These are phyloP conservation scores for Mastomys natalensis DNA, from an alignment of 2,113 vertebrate species.

Conservation along the genomic window DNA sequence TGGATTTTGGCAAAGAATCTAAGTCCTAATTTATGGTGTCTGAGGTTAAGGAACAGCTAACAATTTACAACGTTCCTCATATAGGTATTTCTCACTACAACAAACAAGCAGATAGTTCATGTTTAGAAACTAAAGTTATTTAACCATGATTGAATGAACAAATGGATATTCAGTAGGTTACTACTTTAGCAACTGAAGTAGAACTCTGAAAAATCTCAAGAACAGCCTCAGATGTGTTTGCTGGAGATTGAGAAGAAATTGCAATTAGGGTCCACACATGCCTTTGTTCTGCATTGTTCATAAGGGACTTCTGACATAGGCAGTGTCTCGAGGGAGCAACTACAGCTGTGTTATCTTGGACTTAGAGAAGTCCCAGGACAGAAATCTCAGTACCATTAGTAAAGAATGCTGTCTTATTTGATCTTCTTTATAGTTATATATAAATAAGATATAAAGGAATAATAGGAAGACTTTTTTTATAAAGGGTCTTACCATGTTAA, in stretches of 20 bases:
- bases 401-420: background rate
- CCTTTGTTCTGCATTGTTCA: background rate
- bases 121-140: background rate
- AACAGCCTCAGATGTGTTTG: background rate
- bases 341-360: background rate
- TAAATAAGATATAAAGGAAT: background rate
- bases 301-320: background rate
- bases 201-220: background rate
- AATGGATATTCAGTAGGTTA: background rate
- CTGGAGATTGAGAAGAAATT: background rate
- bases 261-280: background rate
- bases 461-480: background rate
- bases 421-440: background rate
- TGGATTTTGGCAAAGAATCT: background rate
- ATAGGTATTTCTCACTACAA: background rate
- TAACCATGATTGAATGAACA: background rate
- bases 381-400: background rate
- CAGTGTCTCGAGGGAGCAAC: background rate
- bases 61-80: fast-evolving
- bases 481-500: background rate
- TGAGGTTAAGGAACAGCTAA: background rate
- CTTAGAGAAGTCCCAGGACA: background rate
- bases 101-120: background rate
- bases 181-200: background rate
- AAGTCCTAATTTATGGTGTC: background rate